These are phyloP conservation scores for Cottus gobio DNA, from an alignment of 2,113 vertebrate species.

Conservation along the genomic window DNA sequence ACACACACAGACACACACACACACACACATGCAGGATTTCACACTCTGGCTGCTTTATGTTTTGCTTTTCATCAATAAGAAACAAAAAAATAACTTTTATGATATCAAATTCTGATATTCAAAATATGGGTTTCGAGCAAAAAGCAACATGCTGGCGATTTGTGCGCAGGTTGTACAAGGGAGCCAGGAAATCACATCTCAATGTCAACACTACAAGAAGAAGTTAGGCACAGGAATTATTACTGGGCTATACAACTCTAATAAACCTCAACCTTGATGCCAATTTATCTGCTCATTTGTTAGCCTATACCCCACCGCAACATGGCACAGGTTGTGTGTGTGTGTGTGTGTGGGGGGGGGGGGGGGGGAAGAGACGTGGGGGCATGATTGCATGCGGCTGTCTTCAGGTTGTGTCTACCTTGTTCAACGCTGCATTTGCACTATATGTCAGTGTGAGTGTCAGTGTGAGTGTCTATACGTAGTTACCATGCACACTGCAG, in stretches of 20 bases:
- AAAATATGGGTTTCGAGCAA: conserved; percentile 15
- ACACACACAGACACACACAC: background rate
- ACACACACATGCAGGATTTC: background rate
- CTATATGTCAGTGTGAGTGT: conserved; percentile 40
- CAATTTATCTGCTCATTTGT: conserved; percentile 35
- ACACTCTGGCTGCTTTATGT: background rate
- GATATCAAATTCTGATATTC: background rate
- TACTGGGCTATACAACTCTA: conserved; percentile 17
- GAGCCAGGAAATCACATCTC: conserved; percentile 29
- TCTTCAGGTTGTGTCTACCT: conserved; percentile 47
- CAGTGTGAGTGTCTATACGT: conserved; percentile 46
- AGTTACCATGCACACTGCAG: conserved; percentile 64
- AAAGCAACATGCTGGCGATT: background rate
- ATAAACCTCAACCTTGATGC: conserved; percentile 44
- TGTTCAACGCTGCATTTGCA: conserved; percentile 41
- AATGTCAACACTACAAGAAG: conserved; percentile 32
- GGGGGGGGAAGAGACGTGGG: background rate
- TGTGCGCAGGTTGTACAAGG: background rate
- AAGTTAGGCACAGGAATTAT: conserved; percentile 36
- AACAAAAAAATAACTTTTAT: conserved; percentile 5
- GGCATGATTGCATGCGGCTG: conserved; percentile 19
- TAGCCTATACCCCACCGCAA: conserved; percentile 55
- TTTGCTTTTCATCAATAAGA: background rate
- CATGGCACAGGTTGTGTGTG: conserved; percentile 51
- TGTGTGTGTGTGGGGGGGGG: conserved; percentile 32